phyloP scores from a whole-genome alignment of 2,797 vertebrate species.

The Gobio occitaniae region DNA sequence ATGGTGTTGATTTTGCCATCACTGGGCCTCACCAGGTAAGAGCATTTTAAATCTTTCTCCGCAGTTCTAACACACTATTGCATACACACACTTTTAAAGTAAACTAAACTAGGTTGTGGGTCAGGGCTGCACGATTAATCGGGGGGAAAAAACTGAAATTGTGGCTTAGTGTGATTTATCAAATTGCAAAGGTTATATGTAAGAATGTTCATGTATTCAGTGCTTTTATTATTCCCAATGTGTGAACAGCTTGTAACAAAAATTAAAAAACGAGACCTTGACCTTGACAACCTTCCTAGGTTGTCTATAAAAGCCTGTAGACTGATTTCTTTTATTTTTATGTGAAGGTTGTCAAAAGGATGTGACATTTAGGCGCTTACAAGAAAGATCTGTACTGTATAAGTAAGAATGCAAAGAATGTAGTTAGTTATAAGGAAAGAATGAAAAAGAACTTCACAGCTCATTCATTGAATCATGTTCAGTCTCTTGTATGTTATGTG shows the following conservation, averaged over 20 bases:
- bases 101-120: background rate
- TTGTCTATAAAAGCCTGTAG: background rate
- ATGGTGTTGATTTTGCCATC: conserved; percentile 98
- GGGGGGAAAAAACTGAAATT: background rate
- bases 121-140: background rate
- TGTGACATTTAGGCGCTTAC: too few species aligned
- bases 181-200: background rate
- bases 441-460: too few species aligned
- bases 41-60: background rate
- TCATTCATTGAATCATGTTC: too few species aligned
- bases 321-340: background rate
- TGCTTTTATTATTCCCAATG: too few species aligned
- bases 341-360: too few species aligned
- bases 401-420: too few species aligned
- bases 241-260: background rate
- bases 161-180: background rate
- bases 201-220: background rate
- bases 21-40: conserved; percentile 94
- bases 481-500: too few species aligned
- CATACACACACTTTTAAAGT: background rate
- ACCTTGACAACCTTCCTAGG: background rate
- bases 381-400: too few species aligned
- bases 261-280: background rate
- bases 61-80: background rate
- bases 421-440: too few species aligned